These are phyloP conservation scores for Augiades crinisus DNA, from an alignment of 2,888 invertebrate genomes.

Conservation along the genomic window DNA sequence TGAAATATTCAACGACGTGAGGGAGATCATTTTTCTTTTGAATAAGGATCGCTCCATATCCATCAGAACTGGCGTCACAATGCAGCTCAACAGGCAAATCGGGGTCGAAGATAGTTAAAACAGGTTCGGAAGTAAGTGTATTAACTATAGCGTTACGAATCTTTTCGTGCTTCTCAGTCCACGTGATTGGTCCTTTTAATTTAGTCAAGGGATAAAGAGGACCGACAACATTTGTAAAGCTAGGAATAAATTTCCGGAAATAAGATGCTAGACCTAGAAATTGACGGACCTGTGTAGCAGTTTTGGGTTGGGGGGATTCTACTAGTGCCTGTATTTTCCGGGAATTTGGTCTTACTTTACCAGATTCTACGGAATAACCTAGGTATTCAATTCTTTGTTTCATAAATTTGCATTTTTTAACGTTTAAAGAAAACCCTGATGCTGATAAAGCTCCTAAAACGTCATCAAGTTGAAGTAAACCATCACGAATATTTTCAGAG, in stretches of 20 bases:
- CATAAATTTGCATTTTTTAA: slow-evolving; percentile 34
- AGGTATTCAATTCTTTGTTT: slow-evolving; percentile 28
- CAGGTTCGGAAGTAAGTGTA: slow-evolving; percentile 18
- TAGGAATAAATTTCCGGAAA: slow-evolving; percentile 27
- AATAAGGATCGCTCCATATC: slow-evolving; percentile 28
- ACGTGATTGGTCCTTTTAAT: not conserved
- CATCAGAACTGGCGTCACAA: slow-evolving; percentile 27
- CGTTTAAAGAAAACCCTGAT: slow-evolving; percentile 32
- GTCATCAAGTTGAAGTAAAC: slow-evolving; percentile 24
- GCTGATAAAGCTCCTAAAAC: slow-evolving; percentile 17
- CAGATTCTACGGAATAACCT: slow-evolving; percentile 26
- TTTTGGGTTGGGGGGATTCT: slow-evolving; percentile 25
- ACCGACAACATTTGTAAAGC: slow-evolving; percentile 23
- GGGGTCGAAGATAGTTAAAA: slow-evolving; percentile 28
- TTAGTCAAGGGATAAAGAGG: not conserved
- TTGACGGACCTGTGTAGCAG: slow-evolving; percentile 28
- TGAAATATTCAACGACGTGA: slow-evolving; percentile 27
- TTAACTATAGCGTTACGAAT: not conserved
- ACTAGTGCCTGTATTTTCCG: slow-evolving; percentile 30
- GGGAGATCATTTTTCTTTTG: slow-evolving; percentile 17
- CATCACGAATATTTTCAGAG: slow-evolving; percentile 22
- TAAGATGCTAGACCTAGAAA: slow-evolving; percentile 29
- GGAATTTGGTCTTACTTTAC: slow-evolving; percentile 30
- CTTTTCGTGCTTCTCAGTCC: not conserved
- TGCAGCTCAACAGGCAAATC: slow-evolving; percentile 24